These are phyloP conservation scores for Psittacara wagleri DNA, from an alignment of 2,113 vertebrate species.

Conservation along the genomic window DNA sequence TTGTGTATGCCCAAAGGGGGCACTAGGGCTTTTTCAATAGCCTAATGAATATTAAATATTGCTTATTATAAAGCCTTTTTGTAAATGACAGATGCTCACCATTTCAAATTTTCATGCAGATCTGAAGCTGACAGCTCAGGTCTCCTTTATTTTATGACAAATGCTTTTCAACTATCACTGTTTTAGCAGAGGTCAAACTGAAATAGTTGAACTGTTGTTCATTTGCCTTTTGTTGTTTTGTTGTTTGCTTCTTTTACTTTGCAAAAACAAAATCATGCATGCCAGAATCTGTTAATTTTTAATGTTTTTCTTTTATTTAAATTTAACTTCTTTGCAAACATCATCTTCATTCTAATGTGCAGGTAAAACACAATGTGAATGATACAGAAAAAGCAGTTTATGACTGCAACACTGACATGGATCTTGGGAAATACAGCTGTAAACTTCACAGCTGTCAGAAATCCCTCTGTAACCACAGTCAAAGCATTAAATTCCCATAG, in stretches of 20 bases:
- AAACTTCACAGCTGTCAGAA: neutral
- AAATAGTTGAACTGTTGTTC: neutral
- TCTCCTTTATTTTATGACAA: neutral
- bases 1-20: neutral
- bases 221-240: neutral
- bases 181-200: neutral
- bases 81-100: neutral
- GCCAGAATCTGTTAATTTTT: neutral
- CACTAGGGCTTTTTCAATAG: neutral
- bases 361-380: neutral
- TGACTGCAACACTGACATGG: neutral
- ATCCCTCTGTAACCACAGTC: neutral
- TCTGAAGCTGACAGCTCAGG: neutral
- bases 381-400: neutral
- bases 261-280: rapidly evolving
- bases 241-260: neutral
- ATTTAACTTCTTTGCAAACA: neutral
- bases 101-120: neutral
- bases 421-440: neutral
- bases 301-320: neutral
- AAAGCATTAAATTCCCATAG: neutral
- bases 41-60: neutral
- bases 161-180: neutral
- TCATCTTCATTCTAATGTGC: neutral
- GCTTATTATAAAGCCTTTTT: neutral